A percentile compares a stretch with the other conserved stretches of the same genome.
These are phyloP conservation scores for Rhadinocentrus ornatus DNA, from an alignment of 2,797 vertebrate species.

Conservation along the genomic window DNA sequence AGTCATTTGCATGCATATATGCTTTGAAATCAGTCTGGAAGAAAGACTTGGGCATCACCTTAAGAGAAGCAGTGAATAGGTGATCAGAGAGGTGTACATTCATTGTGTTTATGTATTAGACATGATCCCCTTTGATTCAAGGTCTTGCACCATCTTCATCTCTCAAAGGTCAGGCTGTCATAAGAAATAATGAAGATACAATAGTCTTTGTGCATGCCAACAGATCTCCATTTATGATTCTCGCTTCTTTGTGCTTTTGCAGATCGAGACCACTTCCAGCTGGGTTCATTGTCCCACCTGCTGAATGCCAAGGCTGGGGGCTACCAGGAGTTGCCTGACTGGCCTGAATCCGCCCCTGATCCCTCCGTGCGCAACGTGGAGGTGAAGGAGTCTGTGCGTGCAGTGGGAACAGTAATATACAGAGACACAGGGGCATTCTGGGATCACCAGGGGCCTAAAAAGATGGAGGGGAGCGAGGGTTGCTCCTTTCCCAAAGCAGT, in stretches of 20 bases:
- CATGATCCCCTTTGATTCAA: too few relatives aligned
- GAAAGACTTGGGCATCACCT: too few relatives aligned
- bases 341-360: conserved; percentile 95
- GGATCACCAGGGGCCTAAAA: conserved; percentile 53
- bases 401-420: conserved; percentile 86
- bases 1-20: too few relatives aligned
- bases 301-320: conserved; percentile 96
- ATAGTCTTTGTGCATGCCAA: not conserved
- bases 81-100: too few relatives aligned
- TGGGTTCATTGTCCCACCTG: conserved; percentile 96
- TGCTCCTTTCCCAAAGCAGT: conserved; percentile 73
- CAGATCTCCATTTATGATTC: not conserved
- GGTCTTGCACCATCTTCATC: too few relatives aligned
- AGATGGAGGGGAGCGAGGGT: conserved; percentile 70
- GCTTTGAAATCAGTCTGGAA: too few relatives aligned
- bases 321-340: conserved; percentile 97
- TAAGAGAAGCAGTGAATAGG: too few relatives aligned
- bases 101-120: too few relatives aligned
- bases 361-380: conserved; percentile 99
- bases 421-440: conserved; percentile 76
- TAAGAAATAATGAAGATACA: not conserved
- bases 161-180: too few relatives aligned
- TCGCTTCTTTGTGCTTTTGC: conserved; percentile 18
- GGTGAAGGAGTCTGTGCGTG: conserved; percentile 94
- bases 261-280: conserved; percentile 99